Percentiles rank a stretch among this genome's conserved stretches.
Conservation (phyloP, 2,888 invertebrate species). For the Spilarctia lutea region DNA sequence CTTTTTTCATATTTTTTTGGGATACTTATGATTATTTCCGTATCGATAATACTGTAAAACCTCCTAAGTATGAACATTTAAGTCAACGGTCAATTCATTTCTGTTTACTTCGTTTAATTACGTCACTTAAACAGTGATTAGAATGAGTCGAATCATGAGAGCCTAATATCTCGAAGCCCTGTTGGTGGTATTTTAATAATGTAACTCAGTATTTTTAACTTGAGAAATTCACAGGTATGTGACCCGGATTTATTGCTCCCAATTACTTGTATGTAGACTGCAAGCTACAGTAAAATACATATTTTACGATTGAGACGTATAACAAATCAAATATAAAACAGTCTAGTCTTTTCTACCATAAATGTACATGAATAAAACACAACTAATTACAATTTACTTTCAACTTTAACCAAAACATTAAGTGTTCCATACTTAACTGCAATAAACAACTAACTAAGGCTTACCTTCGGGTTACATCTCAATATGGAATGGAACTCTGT, state of each 20-base stretch:
- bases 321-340: not conserved
- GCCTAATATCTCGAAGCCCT: too few relatives aligned
- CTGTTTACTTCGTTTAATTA: not conserved
- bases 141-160: not conserved
- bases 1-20: not conserved
- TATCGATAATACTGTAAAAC: not conserved
- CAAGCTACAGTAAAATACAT: not conserved
- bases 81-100: not conserved
- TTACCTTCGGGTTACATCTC: slow-evolving; percentile 39
- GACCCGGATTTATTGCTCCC: too few relatives aligned
- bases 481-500: slow-evolving; percentile 53
- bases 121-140: not conserved
- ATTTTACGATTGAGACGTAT: too few relatives aligned
- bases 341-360: not conserved
- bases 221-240: too few relatives aligned
- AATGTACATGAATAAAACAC: not conserved
- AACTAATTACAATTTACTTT: slow-evolving; percentile 7
- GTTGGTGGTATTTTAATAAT: too few relatives aligned
- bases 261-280: too few relatives aligned
- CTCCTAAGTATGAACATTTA: not conserved
- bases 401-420: slow-evolving; percentile 5
- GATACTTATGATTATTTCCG: not conserved
- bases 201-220: too few relatives aligned
- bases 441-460: slow-evolving; percentile 29
- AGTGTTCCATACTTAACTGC: slow-evolving; percentile 19